Evolutionary conservation across 2,797 vertebrate genomes (phyloP).

Genomic region (Petrocephalus sullivani): DNA sequence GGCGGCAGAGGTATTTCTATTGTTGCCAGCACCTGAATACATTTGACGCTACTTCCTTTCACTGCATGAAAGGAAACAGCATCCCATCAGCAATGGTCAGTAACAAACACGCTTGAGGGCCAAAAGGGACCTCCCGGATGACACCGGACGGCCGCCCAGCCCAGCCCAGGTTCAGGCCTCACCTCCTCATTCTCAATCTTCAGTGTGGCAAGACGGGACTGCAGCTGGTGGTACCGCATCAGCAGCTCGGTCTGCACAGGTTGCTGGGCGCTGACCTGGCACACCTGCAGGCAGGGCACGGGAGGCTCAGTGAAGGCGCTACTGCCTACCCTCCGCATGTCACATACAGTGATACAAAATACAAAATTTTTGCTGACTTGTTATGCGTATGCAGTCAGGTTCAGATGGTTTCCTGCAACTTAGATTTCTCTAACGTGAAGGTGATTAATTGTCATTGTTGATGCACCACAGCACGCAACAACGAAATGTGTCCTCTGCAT

Average conservation of each 20-base stretch:
- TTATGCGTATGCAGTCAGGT: neutral
- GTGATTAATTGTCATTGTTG: too few relatives aligned
- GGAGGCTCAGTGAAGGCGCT: neutral
- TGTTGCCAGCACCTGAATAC: neutral
- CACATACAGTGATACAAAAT: neutral
- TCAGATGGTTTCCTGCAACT: neutral
- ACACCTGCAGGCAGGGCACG: conserved; percentile 66
- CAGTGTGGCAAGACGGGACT: conserved; percentile 89
- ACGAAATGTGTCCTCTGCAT: too few relatives aligned
- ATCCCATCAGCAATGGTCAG: neutral
- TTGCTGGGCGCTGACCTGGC: conserved; percentile 95
- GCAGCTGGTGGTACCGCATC: conserved; percentile 96
- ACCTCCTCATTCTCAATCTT: conserved; percentile 99
- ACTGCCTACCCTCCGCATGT: neutral
- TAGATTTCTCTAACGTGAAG: neutral
- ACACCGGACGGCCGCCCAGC: neutral
- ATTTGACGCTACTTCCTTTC: neutral
- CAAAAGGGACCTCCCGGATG: neutral
- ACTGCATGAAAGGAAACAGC: neutral
- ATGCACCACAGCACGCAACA: too few relatives aligned
- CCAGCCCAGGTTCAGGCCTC: conserved; percentile 28
- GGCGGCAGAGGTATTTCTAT: neutral
- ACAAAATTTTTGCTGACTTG: too few relatives aligned
- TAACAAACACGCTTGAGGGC: neutral
- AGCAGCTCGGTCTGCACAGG: conserved; percentile 92